Percentiles rank a stretch among this genome's conserved stretches.
Conservation (phyloP, 2,113 vertebrate species). For the Oreochromis aureus region DNA sequence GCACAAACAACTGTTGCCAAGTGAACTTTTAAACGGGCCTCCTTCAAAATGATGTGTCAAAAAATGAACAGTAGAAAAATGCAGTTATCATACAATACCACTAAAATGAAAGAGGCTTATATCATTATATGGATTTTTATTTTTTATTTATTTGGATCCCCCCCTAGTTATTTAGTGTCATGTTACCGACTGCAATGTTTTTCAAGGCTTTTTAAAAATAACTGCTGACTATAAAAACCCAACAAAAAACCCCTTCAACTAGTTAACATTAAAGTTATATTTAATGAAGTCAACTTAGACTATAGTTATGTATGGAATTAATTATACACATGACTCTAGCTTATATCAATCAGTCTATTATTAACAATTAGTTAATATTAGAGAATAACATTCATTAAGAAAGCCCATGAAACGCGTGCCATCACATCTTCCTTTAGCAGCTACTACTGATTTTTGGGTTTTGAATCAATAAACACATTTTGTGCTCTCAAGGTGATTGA, state of each 20-base stretch:
- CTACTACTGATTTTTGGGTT: background rate
- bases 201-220: background rate
- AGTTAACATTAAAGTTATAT: background rate
- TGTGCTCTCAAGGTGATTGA: background rate
- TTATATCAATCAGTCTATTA: background rate
- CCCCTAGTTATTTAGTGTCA: background rate
- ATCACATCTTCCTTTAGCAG: background rate
- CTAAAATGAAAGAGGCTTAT: background rate
- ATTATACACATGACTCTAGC: background rate
- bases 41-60: background rate
- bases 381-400: background rate
- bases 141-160: background rate
- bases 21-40: background rate
- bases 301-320: background rate
- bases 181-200: background rate
- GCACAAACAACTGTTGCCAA: background rate
- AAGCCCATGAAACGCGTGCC: background rate
- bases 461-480: conserved; percentile 39
- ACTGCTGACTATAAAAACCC: background rate
- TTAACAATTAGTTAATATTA: background rate
- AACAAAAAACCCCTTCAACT: background rate
- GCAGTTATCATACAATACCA: background rate
- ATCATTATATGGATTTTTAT: background rate
- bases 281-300: background rate
- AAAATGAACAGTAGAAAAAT: background rate